These are phyloP conservation scores for Bucorvus abyssinicus DNA, from an alignment of 2,797 vertebrate genomes.

Conservation along the genomic window DNA sequence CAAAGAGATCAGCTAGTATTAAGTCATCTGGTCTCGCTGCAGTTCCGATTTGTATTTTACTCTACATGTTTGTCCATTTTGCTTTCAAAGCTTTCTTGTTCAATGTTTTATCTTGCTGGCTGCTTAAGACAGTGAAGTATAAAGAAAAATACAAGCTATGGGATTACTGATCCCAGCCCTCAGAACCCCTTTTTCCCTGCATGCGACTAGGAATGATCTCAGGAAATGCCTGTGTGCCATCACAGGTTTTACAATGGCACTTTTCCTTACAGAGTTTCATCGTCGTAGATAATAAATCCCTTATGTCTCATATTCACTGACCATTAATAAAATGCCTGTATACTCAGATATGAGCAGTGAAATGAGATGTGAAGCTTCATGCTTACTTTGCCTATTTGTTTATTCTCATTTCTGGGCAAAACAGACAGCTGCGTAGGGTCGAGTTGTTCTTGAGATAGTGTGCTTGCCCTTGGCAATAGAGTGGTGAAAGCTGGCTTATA, in stretches of 20 bases:
- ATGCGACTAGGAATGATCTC: neutral
- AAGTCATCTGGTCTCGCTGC: neutral
- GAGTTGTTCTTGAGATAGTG: neutral
- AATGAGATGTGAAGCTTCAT: neutral
- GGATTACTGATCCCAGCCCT: neutral
- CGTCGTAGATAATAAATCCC: neutral
- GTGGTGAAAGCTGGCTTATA: neutral
- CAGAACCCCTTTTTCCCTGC: neutral
- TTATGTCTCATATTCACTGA: neutral
- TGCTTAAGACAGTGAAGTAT: neutral
- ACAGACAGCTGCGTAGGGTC: neutral
- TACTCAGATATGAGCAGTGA: neutral
- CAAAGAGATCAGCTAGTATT: neutral
- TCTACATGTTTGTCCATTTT: neutral
- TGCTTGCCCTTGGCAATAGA: neutral
- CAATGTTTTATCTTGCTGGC: neutral
- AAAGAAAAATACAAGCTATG: neutral
- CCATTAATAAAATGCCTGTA: neutral
- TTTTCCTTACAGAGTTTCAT: neutral
- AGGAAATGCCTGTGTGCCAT: neutral
- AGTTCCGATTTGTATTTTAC: neutral
- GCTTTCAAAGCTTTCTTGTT: neutral
- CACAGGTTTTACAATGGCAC: neutral
- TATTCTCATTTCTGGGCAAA: neutral
- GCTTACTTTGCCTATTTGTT: neutral